Base-by-base conservation (phyloP, 2,888 invertebrate species). In the Trichogramma evanescens region DNA sequence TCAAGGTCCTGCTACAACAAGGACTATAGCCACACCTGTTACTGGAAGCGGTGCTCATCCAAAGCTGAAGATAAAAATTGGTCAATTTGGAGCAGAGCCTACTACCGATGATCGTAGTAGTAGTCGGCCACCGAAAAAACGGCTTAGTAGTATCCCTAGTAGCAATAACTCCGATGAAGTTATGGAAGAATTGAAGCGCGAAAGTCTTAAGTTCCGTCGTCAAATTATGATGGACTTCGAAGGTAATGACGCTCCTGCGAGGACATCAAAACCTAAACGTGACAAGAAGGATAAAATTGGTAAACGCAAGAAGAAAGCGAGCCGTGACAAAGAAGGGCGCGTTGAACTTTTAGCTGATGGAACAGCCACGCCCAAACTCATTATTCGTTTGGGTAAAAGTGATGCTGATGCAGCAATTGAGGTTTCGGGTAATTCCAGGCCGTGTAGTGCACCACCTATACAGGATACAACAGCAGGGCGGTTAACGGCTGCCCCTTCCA, bases 151-250 rank as follows among this genome's bases (percentile, higher is more conserved):
- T 61, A 81, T 83, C 64, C 84, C 83, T 10, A 75, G 68, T 49
- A 85, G 83, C 64, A 89, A 89, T 0, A 50, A 65, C 6, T 87
- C 87, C 64, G 26, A 26, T 26, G 26, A 26, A 26, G 26, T 26
- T 26, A 84, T 92, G 66, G 90, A 93, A 76, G 91, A 92, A 71
- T 78, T 92, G 54, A 87, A 87, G 65, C 84, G 91, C 3, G 91
- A 93, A 70, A 91, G 89, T 69, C 93, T 93, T 93, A 92, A 91
- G 73, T 93, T 85, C 77, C 83, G 93, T 10, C 86, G 88, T 65
- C 86, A 84, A 82, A 87, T 93, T 4, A 91, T 91, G 89, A 90
- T 90, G 4, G 88, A 89, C 71, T 91, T 92, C 71, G 88, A 88
- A 62, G 87, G 86, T 68, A 84, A 88, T 67, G 82, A 83, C 9